Base-by-base conservation (phyloP, 2,797 vertebrate genomes). In the Acanthiza pusilla region DNA sequence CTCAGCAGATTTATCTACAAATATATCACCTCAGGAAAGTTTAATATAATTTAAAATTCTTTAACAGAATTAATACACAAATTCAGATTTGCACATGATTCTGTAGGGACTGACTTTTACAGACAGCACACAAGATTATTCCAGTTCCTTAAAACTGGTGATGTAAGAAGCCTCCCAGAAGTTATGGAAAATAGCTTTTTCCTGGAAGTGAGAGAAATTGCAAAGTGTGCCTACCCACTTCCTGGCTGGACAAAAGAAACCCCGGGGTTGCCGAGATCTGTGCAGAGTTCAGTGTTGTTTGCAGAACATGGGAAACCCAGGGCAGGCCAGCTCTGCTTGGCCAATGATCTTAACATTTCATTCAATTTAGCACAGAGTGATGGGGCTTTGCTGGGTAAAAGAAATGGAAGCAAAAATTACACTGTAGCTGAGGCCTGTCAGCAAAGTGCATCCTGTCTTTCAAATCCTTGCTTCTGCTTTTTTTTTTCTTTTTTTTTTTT, bases 321-420 rank as follows among this genome's bases (percentile, higher is more conserved):
- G 76, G 61, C 57, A 43, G 40, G 57, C 77, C 68, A 26, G 27
- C 50, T 54, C 70, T 84, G 26, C 58, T n/a, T 5, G 0, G 79
- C 76, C 72, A 61, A n/a, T 0, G 21, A 2, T 32, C 57, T 30
- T 27, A 29, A 32, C 34, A 26, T 0, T 0, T 7, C n/a, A 54
- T 48, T 50, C 22, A 38, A 5, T 66, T 86, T 10, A 87, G 32
- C n/a, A 4, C 1, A 5, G 51, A 51, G 7, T 43, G 61, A 30
- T 38, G 36, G 8, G 58, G 68, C 51, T 61, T 60, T 48, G 47
- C 82, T 75, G n/a, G 14, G 26, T 32, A 29, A 74, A 45, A 57
- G 20, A 90, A 67, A 32, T 12, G 9, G 10, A 48, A 71, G 40
- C 26, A 17, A 55, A 58, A 87, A 19, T 17, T 9, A 5, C 48